A percentile compares a stretch with the other conserved stretches of the same genome.
Conservation (phyloP, 2,888 invertebrate genomes). For the Hypsopygia costalis region DNA sequence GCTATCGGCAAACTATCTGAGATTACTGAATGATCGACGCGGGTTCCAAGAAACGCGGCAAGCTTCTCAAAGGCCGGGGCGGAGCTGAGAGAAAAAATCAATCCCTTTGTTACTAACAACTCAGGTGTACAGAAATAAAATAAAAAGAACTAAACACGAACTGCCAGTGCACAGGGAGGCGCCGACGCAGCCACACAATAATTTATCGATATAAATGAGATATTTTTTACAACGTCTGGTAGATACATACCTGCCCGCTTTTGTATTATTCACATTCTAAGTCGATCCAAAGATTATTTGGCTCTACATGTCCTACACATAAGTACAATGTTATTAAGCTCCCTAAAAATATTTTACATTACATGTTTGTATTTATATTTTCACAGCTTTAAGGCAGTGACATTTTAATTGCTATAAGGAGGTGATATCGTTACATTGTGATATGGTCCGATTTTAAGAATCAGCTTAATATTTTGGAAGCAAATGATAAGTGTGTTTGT, state of each 20-base stretch:
- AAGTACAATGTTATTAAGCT: too few relatives aligned
- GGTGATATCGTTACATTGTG: too few relatives aligned
- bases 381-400: too few relatives aligned
- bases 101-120: conserved; percentile 77
- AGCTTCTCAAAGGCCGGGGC: conserved; percentile 60
- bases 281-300: too few relatives aligned
- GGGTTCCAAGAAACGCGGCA: conserved; percentile 65
- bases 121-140: conserved; percentile 73
- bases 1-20: conserved; percentile 43
- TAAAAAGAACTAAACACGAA: conserved; percentile 52
- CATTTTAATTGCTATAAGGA: too few relatives aligned
- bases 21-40: conserved; percentile 64
- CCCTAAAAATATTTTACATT: too few relatives aligned
- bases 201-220: conserved; percentile 43
- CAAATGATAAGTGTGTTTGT: too few relatives aligned
- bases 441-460: too few relatives aligned
- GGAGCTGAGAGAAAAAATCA: conserved; percentile 63
- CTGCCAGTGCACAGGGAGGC: conserved; percentile 52
- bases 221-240: conserved; percentile 6
- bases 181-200: conserved; percentile 33
- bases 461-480: too few relatives aligned
- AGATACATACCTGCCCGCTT: conserved; percentile 8
- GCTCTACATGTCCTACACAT: too few relatives aligned
- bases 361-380: too few relatives aligned
- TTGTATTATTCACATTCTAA: background rate